Conservation (phyloP, 2,888 invertebrate species). For the Hirtodrosophila trivittata region DNA sequence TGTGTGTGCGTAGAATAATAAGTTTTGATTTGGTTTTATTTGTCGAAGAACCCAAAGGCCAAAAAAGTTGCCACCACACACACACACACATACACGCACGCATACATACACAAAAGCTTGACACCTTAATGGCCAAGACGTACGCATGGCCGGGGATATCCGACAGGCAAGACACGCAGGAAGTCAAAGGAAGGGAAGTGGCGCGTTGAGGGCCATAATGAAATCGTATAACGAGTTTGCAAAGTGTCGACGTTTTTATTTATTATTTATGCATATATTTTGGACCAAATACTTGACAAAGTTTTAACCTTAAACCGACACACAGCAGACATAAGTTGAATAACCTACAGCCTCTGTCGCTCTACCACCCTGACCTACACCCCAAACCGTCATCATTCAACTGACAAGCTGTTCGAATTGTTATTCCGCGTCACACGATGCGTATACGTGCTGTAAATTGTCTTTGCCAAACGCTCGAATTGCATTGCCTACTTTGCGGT, state of each 20-base stretch:
- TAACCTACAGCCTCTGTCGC: neutral
- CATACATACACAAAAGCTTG: slow-evolving; percentile 38
- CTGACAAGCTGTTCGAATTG: slow-evolving; percentile 8
- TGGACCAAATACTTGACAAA: slow-evolving; percentile 33
- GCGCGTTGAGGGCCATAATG: slow-evolving; percentile 34
- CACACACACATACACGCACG: slow-evolving; percentile 14
- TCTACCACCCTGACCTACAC: too few relatives aligned
- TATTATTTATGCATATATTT: slow-evolving; percentile 49
- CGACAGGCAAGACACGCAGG: neutral
- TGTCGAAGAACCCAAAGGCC: slow-evolving; percentile 52
- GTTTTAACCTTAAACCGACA: slow-evolving; percentile 6
- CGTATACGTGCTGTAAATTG: slow-evolving; percentile 34
- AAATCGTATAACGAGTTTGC: slow-evolving; percentile 68
- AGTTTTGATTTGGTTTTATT: slow-evolving; percentile 78
- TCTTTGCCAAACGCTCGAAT: slow-evolving; percentile 31
- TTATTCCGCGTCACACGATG: slow-evolving; percentile 13
- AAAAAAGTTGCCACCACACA: slow-evolving; percentile 46
- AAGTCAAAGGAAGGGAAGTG: neutral
- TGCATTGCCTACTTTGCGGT: slow-evolving; percentile 47
- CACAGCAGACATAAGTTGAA: slow-evolving; percentile 5
- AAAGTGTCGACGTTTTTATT: slow-evolving; percentile 60
- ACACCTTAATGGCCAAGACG: slow-evolving; percentile 71
- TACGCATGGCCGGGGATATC: slow-evolving; percentile 55
- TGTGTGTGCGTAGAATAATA: slow-evolving; percentile 70
- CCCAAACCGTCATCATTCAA: neutral